These are phyloP conservation scores for Marasmarcha lunaedactyla DNA, from an alignment of 2,888 invertebrate species.

Conservation along the genomic window DNA sequence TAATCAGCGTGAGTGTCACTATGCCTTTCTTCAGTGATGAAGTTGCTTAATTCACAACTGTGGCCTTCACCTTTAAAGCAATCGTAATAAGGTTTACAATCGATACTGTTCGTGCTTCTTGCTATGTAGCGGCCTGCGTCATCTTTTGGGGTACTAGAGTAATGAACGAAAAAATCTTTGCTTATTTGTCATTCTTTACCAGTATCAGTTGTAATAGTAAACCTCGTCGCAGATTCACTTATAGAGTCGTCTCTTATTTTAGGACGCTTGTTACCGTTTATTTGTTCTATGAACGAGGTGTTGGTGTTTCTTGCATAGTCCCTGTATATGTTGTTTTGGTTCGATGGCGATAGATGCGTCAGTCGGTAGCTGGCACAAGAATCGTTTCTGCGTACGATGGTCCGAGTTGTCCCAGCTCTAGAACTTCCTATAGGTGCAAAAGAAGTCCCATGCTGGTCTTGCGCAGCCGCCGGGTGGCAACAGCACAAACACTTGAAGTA, in stretches of 20 bases:
- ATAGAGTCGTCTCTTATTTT: constrained; percentile 49
- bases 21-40: constrained; percentile 34
- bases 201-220: constrained; percentile 47
- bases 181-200: constrained; percentile 54
- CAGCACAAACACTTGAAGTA: constrained; percentile 74
- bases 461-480: constrained; percentile 30
- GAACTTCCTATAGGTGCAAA: constrained; percentile 59
- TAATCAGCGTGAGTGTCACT: constrained; percentile 52
- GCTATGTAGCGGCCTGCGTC: constrained; percentile 22
- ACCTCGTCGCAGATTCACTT: constrained; percentile 50
- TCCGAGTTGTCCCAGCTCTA: constrained; percentile 50
- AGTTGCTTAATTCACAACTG: constrained; percentile 15
- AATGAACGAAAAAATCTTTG: constrained; percentile 29
- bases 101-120: constrained; percentile 51
- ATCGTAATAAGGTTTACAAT: constrained; percentile 59
- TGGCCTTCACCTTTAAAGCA: constrained; percentile 40
- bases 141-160: constrained; percentile 29
- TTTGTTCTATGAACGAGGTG: constrained; percentile 51
- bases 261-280: constrained; percentile 28
- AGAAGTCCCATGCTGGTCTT: constrained; percentile 50
- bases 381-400: constrained; percentile 52
- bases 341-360: constrained; percentile 57
- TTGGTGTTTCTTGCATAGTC: constrained; percentile 37
- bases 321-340: constrained; percentile 47
- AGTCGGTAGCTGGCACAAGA: constrained; percentile 57